phyloP scores from a whole-genome alignment of 2,797 vertebrate genomes.

The Parotocinclus haroldoi region DNA sequence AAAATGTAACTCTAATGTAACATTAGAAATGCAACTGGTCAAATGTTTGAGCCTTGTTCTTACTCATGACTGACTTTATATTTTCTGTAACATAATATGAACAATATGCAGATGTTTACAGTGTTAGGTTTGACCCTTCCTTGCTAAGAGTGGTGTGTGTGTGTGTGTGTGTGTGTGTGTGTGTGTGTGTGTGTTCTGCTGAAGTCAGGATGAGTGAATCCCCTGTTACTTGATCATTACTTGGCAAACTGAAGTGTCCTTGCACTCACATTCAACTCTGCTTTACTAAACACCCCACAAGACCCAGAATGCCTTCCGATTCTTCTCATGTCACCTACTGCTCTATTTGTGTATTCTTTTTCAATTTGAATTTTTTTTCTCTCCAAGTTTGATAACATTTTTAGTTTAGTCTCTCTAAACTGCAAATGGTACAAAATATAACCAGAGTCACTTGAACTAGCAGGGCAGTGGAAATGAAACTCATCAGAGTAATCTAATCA shows the following conservation, averaged over 20 bases:
- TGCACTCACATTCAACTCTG: constrained; percentile 48
- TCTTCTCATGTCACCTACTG: constrained; percentile 32
- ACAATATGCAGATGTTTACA: neutral
- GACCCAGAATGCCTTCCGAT: constrained; percentile 30
- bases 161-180: constrained; percentile 2
- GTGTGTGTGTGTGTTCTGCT: constrained; percentile 28
- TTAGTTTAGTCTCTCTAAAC: too few relatives aligned
- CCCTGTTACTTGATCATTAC: constrained; percentile 42
- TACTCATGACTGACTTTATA: neutral
- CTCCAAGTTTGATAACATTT: constrained; percentile 3
- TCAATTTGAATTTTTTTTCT: neutral
- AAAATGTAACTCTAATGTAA: too few relatives aligned
- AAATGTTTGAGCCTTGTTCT: neutral
- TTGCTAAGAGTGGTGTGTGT: neutral
- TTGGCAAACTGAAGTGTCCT: constrained; percentile 48
- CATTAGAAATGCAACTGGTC: neutral
- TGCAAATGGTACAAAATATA: constrained; percentile 18
- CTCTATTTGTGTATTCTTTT: constrained; percentile 17
- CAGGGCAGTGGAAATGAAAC: neutral
- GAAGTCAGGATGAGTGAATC: constrained; percentile 36
- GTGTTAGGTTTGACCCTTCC: neutral
- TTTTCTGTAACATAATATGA: too few relatives aligned
- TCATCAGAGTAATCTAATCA: constrained; percentile 22
- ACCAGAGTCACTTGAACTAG: too few relatives aligned
- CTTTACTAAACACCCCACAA: neutral